Evolutionary conservation across 2,113 vertebrate genomes (phyloP).

Genomic region (Rhinogobius similis): DNA sequence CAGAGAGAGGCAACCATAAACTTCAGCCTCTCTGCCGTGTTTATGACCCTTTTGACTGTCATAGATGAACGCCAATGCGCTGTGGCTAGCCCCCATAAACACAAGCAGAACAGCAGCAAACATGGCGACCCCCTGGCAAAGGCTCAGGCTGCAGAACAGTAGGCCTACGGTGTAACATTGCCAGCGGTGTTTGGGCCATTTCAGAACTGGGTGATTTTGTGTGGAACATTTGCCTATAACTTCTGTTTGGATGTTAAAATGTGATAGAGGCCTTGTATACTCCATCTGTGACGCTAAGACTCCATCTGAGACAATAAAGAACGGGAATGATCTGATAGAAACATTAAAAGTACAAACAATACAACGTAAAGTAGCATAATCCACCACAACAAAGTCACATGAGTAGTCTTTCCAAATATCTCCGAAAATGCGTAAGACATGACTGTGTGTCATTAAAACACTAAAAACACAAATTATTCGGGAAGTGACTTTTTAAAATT

Average conservation of each 20-base stretch:
- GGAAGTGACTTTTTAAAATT: background rate
- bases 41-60: constrained; percentile 80
- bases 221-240: background rate
- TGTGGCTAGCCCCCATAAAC: constrained; percentile 74
- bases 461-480: background rate
- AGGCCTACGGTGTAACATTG: constrained; percentile 50
- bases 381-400: background rate
- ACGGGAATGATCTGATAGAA: background rate
- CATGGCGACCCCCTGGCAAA: constrained; percentile 61
- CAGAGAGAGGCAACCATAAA: constrained; percentile 80
- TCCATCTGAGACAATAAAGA: constrained; percentile 1
- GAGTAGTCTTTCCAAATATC: no score
- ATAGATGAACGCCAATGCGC: constrained; percentile 79
- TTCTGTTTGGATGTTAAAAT: background rate
- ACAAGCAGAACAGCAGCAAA: constrained; percentile 74
- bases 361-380: background rate
- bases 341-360: background rate
- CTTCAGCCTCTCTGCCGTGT: constrained; percentile 75
- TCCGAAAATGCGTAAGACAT: background rate
- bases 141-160: constrained; percentile 38
- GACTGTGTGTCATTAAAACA: background rate
- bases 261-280: background rate
- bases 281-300: background rate
- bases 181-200: constrained; percentile 9
- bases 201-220: background rate